Evolutionary conservation across 2,888 invertebrate genomes (phyloP).

Genomic region (Leptarthrus brevirostris): DNA sequence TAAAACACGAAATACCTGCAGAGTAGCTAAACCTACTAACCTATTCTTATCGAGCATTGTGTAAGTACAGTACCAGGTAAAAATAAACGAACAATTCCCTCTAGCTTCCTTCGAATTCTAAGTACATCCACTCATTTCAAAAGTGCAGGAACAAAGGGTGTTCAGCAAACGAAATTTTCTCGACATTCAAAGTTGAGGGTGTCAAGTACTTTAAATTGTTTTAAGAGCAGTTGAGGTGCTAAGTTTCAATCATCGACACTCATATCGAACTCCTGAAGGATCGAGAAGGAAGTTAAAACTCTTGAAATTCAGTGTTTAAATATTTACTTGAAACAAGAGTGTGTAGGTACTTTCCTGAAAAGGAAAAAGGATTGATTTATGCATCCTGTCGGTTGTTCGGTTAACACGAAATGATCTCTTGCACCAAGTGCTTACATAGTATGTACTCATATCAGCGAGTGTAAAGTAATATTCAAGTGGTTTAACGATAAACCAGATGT

Average conservation of each 20-base stretch:
- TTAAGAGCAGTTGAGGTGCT: constrained; percentile 22
- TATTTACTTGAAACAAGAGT: neutral
- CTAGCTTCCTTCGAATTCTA: neutral
- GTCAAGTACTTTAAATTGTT: constrained; percentile 35
- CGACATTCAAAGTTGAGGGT: constrained; percentile 8
- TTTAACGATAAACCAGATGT: too few relatives aligned
- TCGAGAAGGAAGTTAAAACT: neutral
- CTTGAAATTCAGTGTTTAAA: constrained; percentile 17
- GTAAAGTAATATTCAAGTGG: too few relatives aligned
- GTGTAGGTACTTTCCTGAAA: neutral
- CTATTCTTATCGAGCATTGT: too few relatives aligned
- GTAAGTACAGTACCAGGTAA: neutral
- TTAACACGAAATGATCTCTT: too few relatives aligned
- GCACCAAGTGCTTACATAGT: too few relatives aligned
- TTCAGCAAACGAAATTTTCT: neutral
- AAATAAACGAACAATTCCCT: too few relatives aligned
- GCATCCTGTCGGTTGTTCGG: neutral
- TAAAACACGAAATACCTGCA: too few relatives aligned
- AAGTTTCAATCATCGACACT: constrained; percentile 23
- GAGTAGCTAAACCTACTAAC: too few relatives aligned
- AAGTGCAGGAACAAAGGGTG: neutral
- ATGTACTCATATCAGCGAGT: too few relatives aligned
- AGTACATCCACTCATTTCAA: neutral
- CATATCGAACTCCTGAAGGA: constrained; percentile 6
- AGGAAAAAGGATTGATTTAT: neutral